Evolutionary conservation across 1,140 invertebrate genomes (phyloP), one percentile per base, ranked within the genome.

Genomic region (Platyura marginata): DNA sequence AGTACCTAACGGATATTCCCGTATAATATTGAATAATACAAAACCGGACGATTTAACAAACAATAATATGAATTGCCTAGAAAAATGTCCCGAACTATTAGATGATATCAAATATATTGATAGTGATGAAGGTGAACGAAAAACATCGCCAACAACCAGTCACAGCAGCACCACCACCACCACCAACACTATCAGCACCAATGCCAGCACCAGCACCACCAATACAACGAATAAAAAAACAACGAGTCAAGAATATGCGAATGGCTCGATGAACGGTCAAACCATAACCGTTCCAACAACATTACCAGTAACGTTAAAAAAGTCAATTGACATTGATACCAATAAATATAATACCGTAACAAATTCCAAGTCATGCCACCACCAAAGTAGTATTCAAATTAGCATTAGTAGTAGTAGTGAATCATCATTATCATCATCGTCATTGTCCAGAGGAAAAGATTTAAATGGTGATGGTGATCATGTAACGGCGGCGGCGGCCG

Each of bases 91-190:
- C 20, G 36, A 38, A 10, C n/a, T 38, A 18, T 13, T 40, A 39
- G 43, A 39, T 41, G 57, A 60, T 45, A 60, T 60, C 16, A 59
- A 46, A 47, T 60, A 53, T 37, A 60, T 60, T 35, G 57, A 60
- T 42, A 59, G 57, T 49, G 57, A 60, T 45, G 57, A 60, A 11
- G 46, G 47, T 19, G 48, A 44, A 39, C 35, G 43, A 22, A 19
- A 38, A 42, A 25, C 15, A 15, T 25, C 25, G 15, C 25, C 40
- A n/a, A 19, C 13, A 11, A 34, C n/a, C n/a, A n/a, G n/a, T 21
- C 21, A 9, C 19, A 21, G 3, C 19, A 41, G 29, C 11, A 23
- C n/a, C 23, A 29, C n/a, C 40, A 16, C 29, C 40, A 40, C 21
- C 38, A 21, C 13, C 38, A 29, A 16, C 40, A 25, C 23, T 22